Evolutionary conservation across 2,888 invertebrate genomes (phyloP), one percentile per base, ranked within the genome.

Genomic region (Baccha elongata): DNA sequence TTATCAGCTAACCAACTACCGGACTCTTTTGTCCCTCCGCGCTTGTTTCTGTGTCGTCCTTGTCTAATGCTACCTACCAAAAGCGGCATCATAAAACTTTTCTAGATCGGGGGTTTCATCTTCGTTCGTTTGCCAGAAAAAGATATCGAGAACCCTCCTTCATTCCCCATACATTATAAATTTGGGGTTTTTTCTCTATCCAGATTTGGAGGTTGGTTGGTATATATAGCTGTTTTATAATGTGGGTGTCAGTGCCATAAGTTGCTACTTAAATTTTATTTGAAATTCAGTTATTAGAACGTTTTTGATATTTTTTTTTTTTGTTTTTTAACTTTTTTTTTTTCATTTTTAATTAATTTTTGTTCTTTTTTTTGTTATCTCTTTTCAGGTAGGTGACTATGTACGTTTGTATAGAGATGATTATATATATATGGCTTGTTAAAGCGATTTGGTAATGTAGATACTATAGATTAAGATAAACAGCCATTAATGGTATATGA

Each of bases 301-400:
- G 42, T 6, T 75, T n/a, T n/a, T 48, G 60, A 52, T 81, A 64
- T 35, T 32, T 4, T 19, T 23, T 52, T 32, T 15, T 55, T 23
- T 35, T 15, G 5, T 6, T 46, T 13, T 58, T 23, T 21, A 26
- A n/a, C 19, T 42, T 67, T 62, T 26, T 19, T 23, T 50, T 67
- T 48, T 11, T 8, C 44, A 19, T 64, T 32, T 8, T 68, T 46
- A 42, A 68, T 48, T 71, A 74, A 79, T 79, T 71, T 68, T 35
- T 37, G 11, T 75, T 71, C 58, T 44, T 40, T 79, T 58, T 26
- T 65, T 69, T 84, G n/a, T 65, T 69, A 84, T 89, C 53, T 89
- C 86, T 84, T 89, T 89, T 23, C 89, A 89, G 89, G 90, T 89
- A 89, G 88, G 90, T 89, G 90, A 89, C 88, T 89, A 89, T 90